A percentile compares a stretch with the other conserved stretches of the same genome.
These are phyloP conservation scores for Idris sp. DNA, from an alignment of 1,140 invertebrate species.

Conservation along the genomic window DNA sequence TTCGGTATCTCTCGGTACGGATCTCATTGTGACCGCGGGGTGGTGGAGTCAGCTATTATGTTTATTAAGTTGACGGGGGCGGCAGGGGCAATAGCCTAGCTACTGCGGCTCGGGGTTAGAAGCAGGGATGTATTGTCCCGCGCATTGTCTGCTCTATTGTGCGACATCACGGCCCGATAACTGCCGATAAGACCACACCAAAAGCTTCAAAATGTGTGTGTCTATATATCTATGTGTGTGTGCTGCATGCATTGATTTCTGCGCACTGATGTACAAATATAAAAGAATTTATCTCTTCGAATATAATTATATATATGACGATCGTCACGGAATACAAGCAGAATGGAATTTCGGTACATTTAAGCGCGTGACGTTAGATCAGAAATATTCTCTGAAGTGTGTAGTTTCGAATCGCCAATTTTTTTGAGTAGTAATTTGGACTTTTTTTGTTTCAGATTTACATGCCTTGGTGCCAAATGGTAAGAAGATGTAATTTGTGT, in stretches of 20 bases:
- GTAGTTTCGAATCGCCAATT: no score
- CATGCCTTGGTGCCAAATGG: no score
- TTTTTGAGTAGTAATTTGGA: no score
- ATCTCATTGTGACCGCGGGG: constrained; percentile 75
- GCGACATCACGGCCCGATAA: constrained; percentile 79
- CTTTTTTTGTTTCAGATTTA: no score
- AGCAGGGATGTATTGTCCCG: constrained; percentile 76
- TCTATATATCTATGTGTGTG: constrained; percentile 62
- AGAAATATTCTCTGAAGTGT: no score
- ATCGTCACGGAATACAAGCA: constrained; percentile 35
- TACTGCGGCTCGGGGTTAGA: constrained; percentile 66
- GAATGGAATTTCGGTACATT: constrained; percentile 37
- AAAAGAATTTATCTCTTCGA: constrained; percentile 66
- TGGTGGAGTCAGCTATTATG: constrained; percentile 77
- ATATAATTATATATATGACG: constrained; percentile 52
- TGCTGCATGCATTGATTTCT: constrained; percentile 63
- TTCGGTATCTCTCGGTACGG: constrained; percentile 71
- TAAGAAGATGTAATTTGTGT: no score
- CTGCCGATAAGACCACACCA: constrained; percentile 77
- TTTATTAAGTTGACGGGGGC: constrained; percentile 77
- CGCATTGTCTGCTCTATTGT: constrained; percentile 79
- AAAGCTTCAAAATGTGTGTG: constrained; percentile 65
- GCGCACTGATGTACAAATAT: constrained; percentile 64
- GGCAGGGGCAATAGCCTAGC: constrained; percentile 56
- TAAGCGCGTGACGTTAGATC: constrained; percentile 2